phyloP scores from a whole-genome alignment of 2,797 vertebrate species.

The Dicrostonyx torquatus region DNA sequence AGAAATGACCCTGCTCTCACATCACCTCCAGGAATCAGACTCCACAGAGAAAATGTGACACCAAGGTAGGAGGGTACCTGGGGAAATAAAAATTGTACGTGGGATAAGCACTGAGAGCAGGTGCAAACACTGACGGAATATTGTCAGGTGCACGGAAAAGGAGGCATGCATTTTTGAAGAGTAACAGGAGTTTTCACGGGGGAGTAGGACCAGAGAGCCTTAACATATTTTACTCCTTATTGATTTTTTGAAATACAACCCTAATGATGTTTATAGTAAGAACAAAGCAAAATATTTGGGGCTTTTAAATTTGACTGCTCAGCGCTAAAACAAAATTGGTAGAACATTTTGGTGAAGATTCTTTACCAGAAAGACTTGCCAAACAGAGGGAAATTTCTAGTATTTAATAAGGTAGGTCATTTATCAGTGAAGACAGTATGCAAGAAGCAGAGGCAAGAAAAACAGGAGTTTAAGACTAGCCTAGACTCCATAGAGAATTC shows the following conservation, averaged over 20 bases:
- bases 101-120: background rate
- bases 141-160: background rate
- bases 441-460: background rate
- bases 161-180: background rate
- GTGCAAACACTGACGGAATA: background rate
- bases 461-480: background rate
- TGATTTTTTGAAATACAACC: background rate
- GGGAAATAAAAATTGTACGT: background rate
- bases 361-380: background rate
- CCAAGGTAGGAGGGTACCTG: background rate
- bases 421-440: background rate
- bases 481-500: background rate
- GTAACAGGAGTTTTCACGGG: background rate
- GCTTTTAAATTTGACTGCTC: background rate
- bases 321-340: slow-evolving; percentile 1
- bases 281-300: background rate
- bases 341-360: background rate
- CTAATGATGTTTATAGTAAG: background rate
- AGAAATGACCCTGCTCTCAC: background rate
- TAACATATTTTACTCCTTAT: background rate
- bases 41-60: background rate
- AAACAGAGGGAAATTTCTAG: background rate
- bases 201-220: background rate
- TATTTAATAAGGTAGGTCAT: background rate
- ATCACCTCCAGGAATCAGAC: background rate